Base-by-base conservation (phyloP, 2,888 invertebrate genomes). In the Venusia cambrica region DNA sequence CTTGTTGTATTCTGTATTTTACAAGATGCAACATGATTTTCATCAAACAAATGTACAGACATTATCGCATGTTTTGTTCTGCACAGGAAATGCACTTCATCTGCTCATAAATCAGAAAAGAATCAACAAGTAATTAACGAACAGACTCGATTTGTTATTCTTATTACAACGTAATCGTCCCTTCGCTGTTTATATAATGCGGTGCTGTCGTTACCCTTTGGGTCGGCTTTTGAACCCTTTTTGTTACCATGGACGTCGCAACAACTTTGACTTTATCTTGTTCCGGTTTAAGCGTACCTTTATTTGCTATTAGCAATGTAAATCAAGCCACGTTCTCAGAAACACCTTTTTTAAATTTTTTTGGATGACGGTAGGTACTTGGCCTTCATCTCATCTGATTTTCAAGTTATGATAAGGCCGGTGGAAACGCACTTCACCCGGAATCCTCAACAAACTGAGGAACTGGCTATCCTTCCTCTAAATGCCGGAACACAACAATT, bases 251-350 rank as follows among this genome's bases (percentile, higher is more conserved):
- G n/a, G n/a, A n/a, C 3, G 2, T 32, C 17, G 5, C 16, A 21
- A 19, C 28, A 36, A 27, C 27, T 31, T 25, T 27, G 14, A 13
- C 34, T 28, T 34, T 30, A 15, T 29, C 30, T 19, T 27, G 18
- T 31, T 26, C 15, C 27, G 22, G 14, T 18, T 29, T 25, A 20
- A 42, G 34, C 42, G 25, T 47, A 40, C 37, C n/a, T n/a, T n/a
- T n/a, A n/a, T n/a, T n/a, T n/a, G n/a, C n/a, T n/a, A n/a, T 49
- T 47, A 29, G 28, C 28, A 35, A 33, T 29, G 45, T 51, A 50
- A 40, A 44, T 36, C 24, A 33, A 8, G 20, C 22, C 29, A 16
- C 13, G n/a, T 16, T 25, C 9, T 29, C 19, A 14, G 5, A 30
- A 31, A 13, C 5, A 12, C 13, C 15, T 17, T 26, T 15, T 2